These are phyloP conservation scores for Mastacembelus armatus DNA, from an alignment of 2,797 vertebrate species.

Conservation along the genomic window DNA sequence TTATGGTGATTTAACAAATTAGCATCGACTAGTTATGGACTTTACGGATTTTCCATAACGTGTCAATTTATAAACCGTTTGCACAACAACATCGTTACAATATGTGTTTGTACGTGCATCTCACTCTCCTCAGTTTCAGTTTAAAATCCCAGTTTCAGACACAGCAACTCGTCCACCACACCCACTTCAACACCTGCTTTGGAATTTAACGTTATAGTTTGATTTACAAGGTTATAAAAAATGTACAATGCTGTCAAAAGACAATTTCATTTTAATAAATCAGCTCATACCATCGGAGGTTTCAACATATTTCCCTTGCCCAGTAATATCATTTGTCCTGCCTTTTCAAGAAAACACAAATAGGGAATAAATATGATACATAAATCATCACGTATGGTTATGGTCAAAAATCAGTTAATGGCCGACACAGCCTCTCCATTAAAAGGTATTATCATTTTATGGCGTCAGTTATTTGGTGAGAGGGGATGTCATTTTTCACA, in stretches of 20 bases:
- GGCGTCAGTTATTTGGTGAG: constrained; percentile 21
- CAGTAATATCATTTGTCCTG: background rate
- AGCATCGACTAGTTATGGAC: constrained; percentile 25
- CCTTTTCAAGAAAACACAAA: background rate
- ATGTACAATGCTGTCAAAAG: background rate
- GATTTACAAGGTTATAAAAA: background rate
- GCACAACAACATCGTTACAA: background rate
- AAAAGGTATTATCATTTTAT: constrained; percentile 32
- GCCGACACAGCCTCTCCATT: constrained; percentile 30
- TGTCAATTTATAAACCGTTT: background rate
- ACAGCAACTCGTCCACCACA: no score
- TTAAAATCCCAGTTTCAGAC: no score
- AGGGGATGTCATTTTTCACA: constrained; percentile 40
- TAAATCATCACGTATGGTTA: background rate
- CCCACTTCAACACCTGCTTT: background rate
- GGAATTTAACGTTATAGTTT: background rate
- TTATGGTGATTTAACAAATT: constrained; percentile 38
- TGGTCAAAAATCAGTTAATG: constrained; percentile 8
- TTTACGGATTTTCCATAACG: background rate
- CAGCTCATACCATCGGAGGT: background rate
- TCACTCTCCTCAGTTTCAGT: no score
- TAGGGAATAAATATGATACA: background rate
- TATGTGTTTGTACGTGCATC: background rate
- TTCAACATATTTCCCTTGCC: background rate
- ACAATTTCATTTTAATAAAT: background rate